Base-by-base conservation (phyloP, 1,140 invertebrate genomes). In the Ditylenchus dipsaci region DNA sequence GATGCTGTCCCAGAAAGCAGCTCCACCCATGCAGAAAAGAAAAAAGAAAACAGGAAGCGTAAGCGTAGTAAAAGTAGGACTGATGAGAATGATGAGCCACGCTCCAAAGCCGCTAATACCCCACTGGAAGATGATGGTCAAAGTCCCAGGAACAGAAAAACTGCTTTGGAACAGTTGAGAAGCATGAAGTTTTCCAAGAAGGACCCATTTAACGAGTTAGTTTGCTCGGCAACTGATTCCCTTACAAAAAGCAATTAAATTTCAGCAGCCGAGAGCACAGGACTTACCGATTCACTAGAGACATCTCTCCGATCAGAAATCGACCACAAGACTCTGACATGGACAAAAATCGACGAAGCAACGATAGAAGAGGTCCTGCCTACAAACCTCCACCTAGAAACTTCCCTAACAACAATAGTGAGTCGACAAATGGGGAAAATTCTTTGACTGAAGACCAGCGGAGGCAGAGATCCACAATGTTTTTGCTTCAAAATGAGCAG, bases 161-260 rank as follows among this genome's bases (percentile, higher is more conserved):
- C 59, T 3, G 59, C 59, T 33, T 61, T 61, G 38, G 59, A 61
- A 27, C 59, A 61, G n/a, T 27, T 61, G 59, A 30, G 59, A 30
- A 61, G 59, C 38, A 61, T 61, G 59, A 21, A 30, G 26, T 61
- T 61, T 43, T 61, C 59, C 8, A 61, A 30, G 38, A 61, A 43
- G 29, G 59, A 61, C n/a, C 59, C 59, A 8, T 61, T 61, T 29
- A 30, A 30, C 8, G 59, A 61, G 27, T 61, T 38, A 38, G 3
- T 38, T 38, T 38, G n/a, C n/a, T n/a, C n/a, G n/a, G n/a, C n/a
- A n/a, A n/a, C 13, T 3, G 21, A 56, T 56, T 56, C 13, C 13
- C 53, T 23, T 56, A 13, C 21, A 23, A 23, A 23, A 5, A 23
- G 21, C 9, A 56, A 5, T 56, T 56, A n/a, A n/a, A n/a, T 53